phyloP scores from a whole-genome alignment of 1,140 invertebrate species.

The Apis dorsata region DNA sequence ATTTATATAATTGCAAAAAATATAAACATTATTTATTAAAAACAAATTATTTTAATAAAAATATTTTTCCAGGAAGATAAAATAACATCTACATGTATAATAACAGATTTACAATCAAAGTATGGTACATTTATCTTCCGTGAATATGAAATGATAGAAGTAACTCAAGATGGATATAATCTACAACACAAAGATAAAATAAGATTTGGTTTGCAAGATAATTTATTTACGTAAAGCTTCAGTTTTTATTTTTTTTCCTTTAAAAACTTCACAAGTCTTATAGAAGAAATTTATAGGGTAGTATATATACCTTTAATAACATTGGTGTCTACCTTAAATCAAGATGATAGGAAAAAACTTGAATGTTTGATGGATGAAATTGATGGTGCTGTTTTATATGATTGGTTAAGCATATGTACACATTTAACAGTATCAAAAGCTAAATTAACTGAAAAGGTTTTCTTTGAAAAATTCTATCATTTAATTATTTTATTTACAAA shows the following conservation, averaged over 20 bases:
- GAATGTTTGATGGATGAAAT: slow-evolving; percentile 28
- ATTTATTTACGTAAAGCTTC: slow-evolving; percentile 55
- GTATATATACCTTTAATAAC: slow-evolving; percentile 46
- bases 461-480: not conserved
- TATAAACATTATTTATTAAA: not conserved
- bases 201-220: slow-evolving; percentile 59
- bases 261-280: not conserved
- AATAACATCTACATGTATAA: slow-evolving; percentile 37
- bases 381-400: slow-evolving; percentile 40
- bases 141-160: slow-evolving; percentile 1
- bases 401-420: slow-evolving; percentile 57
- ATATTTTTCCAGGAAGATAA: slow-evolving; percentile 17
- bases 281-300: slow-evolving; percentile 32
- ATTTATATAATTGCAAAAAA: not conserved
- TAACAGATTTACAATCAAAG: slow-evolving; percentile 61
- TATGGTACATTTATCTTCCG: slow-evolving; percentile 57
- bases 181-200: slow-evolving; percentile 52
- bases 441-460: slow-evolving; percentile 84
- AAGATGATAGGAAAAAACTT: slow-evolving; percentile 32
- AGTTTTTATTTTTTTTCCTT: not conserved
- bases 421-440: slow-evolving; percentile 85
- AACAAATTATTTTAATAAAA: not conserved
- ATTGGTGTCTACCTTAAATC: slow-evolving; percentile 40
- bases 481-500: no score
- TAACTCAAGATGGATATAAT: slow-evolving; percentile 31